Percentiles rank a stretch among this genome's conserved stretches.
These are phyloP conservation scores for Lophochroa leadbeateri DNA, from an alignment of 2,113 vertebrate species.

Conservation along the genomic window DNA sequence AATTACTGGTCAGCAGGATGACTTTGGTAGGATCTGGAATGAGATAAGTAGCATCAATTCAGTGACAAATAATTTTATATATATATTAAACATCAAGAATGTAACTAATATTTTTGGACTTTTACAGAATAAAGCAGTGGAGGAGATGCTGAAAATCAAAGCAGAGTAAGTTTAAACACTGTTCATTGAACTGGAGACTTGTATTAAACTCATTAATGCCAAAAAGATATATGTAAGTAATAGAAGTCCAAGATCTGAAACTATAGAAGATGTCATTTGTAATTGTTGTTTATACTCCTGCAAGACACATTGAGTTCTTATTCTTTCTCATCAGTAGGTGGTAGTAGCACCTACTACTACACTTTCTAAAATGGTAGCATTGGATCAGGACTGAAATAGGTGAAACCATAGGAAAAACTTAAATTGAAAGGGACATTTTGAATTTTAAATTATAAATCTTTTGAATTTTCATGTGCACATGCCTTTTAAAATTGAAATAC, in stretches of 20 bases:
- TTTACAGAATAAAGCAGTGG: constrained; percentile 71
- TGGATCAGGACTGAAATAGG: background rate
- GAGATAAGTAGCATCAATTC: background rate
- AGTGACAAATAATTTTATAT: background rate
- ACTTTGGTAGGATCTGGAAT: background rate
- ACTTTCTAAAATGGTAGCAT: background rate
- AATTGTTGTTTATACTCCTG: background rate
- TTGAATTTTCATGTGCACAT: background rate
- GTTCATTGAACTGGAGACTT: background rate
- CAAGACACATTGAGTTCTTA: background rate
- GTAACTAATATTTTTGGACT: constrained; percentile 1
- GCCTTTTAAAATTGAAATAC: background rate
- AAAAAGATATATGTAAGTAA: background rate
- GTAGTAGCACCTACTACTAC: constrained; percentile 11
- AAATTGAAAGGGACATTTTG: background rate
- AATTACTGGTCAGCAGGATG: background rate
- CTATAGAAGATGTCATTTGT: background rate
- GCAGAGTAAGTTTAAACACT: constrained; percentile 80
- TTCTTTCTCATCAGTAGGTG: constrained; percentile 33
- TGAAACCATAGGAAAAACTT: background rate
- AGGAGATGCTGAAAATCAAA: constrained; percentile 81
- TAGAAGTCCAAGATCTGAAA: background rate
- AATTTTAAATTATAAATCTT: background rate
- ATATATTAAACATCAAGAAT: background rate
- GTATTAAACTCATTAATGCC: background rate